Percentiles rank a stretch among this genome's conserved stretches.
Evolutionary conservation across 1,140 invertebrate genomes (phyloP).

Genomic region (Coenobita brevimanus): DNA sequence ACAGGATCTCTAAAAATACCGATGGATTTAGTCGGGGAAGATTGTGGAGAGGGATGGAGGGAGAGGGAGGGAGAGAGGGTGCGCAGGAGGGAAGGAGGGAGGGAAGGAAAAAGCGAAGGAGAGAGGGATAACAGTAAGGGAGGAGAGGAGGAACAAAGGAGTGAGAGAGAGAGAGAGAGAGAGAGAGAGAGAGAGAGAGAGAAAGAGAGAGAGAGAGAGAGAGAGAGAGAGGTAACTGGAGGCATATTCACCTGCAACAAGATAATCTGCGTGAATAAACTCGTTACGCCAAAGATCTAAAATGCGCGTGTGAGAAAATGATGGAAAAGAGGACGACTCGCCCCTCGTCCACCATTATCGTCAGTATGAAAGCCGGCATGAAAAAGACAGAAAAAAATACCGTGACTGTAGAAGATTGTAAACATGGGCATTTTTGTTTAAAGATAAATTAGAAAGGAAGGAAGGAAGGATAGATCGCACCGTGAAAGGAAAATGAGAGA

Average conservation of each 20-base stretch:
- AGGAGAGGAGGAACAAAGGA: too few relatives aligned
- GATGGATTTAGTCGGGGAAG: slow-evolving; percentile 7
- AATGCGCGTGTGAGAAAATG: neutral
- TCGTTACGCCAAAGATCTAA: neutral
- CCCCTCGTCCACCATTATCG: too few relatives aligned
- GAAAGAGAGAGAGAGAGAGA: neutral
- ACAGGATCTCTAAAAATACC: neutral
- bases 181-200: neutral
- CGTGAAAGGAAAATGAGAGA: neutral
- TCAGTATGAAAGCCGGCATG: neutral
- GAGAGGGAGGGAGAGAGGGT: neutral
- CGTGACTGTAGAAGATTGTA: neutral
- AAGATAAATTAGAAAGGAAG: neutral
- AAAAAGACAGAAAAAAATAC: neutral
- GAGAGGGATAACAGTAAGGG: too few relatives aligned
- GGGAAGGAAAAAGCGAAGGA: neutral
- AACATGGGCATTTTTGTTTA: neutral
- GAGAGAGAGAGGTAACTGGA: too few relatives aligned
- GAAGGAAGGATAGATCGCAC: neutral
- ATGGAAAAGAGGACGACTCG: neutral
- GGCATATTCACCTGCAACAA: neutral
- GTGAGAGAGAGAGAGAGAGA: neutral
- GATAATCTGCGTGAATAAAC: neutral
- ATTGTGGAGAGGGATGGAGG: neutral
- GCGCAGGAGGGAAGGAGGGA: neutral